Percentiles rank a stretch among this genome's conserved stretches.
These are phyloP conservation scores for Tupiocoris notatus DNA, from an alignment of 2,888 invertebrate genomes.

Conservation along the genomic window DNA sequence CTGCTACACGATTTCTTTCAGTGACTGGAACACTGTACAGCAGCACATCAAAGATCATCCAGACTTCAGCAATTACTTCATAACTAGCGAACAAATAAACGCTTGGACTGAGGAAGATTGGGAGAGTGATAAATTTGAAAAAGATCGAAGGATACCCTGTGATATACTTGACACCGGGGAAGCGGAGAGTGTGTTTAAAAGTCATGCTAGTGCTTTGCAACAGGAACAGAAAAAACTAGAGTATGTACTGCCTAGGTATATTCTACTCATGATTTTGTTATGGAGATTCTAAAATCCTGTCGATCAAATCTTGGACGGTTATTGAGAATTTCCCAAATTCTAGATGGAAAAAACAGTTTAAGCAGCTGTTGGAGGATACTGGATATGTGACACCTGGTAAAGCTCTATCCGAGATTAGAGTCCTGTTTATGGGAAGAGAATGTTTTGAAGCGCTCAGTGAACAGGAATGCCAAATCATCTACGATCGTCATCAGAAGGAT, in stretches of 20 bases:
- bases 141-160: slow-evolving; percentile 81
- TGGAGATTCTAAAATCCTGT: no score
- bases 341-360: slow-evolving; percentile 93
- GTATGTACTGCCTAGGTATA: slow-evolving; percentile 61
- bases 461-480: slow-evolving; percentile 86
- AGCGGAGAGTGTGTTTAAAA: slow-evolving; percentile 88
- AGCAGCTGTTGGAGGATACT: slow-evolving; percentile 86
- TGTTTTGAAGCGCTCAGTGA: slow-evolving; percentile 90
- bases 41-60: slow-evolving; percentile 84
- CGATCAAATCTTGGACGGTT: no score
- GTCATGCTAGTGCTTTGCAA: slow-evolving; percentile 85
- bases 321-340: no score
- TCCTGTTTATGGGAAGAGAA: slow-evolving; percentile 89
- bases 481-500: slow-evolving; percentile 89
- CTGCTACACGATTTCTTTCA: slow-evolving; percentile 54
- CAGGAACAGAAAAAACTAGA: slow-evolving; percentile 89
- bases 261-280: slow-evolving; percentile 9
- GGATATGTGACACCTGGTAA: slow-evolving; percentile 96
- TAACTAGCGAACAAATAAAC: slow-evolving; percentile 74
- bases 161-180: slow-evolving; percentile 88
- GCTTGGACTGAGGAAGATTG: slow-evolving; percentile 72
- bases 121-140: slow-evolving; percentile 59
- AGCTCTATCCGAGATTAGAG: slow-evolving; percentile 82
- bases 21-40: slow-evolving; percentile 86
- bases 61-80: slow-evolving; percentile 92